These are phyloP conservation scores for Monochamus saltuarius DNA, from an alignment of 1,140 invertebrate species.

Conservation along the genomic window DNA sequence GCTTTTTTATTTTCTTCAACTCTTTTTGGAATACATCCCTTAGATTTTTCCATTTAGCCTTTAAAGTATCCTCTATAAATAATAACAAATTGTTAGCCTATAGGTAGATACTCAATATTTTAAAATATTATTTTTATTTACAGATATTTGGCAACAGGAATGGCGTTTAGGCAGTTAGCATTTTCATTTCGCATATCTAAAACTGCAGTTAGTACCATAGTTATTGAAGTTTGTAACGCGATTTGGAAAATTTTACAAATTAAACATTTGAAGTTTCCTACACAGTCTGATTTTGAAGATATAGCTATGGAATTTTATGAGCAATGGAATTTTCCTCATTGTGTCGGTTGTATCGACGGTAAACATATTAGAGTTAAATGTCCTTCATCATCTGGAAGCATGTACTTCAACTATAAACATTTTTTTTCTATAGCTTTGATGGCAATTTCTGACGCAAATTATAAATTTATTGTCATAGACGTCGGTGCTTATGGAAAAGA, in stretches of 20 bases:
- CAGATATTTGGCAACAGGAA: constrained; percentile 25
- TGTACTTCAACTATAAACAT: constrained; percentile 16
- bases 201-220: constrained; percentile 13
- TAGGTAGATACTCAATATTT: too few species aligned
- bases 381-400: constrained; percentile 20
- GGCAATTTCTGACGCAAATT: constrained; percentile 26
- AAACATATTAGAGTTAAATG: constrained; percentile 22
- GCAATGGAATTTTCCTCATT: constrained; percentile 43
- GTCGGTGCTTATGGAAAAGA: constrained; percentile 29
- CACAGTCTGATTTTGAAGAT: constrained; percentile 30
- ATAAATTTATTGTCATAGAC: constrained; percentile 24
- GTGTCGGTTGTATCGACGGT: constrained; percentile 53
- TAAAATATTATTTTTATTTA: constrained; percentile 19
- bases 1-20: too few species aligned
- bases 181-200: constrained; percentile 24
- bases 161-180: constrained; percentile 18
- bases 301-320: constrained; percentile 7
- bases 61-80: too few species aligned
- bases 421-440: constrained; percentile 19
- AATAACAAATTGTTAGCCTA: too few species aligned
- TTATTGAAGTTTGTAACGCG: constrained; percentile 18
- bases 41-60: too few species aligned
- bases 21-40: too few species aligned
- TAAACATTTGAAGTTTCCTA: constrained; percentile 14
- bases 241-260: constrained; percentile 13